Evolutionary conservation across 2,888 invertebrate species (phyloP), one percentile per base, ranked within the genome.

Genomic region (Ellobium chinense): DNA sequence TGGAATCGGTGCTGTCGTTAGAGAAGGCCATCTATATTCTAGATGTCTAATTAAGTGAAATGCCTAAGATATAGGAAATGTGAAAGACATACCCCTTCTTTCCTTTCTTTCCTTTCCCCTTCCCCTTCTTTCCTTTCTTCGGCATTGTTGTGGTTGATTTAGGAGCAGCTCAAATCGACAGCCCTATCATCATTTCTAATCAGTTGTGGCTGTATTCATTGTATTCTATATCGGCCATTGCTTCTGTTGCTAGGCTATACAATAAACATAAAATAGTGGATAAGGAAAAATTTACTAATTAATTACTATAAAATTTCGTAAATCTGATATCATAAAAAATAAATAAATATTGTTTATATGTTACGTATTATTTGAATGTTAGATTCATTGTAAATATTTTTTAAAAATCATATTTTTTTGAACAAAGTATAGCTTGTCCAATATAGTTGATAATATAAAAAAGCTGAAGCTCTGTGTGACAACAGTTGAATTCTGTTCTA

Each of bases 101-200:
- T 78, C 88, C 88, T 81, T 87, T 87, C 75, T 80, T 88, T 75
- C 88, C 88, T 79, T 87, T 86, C 27, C 82, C 82, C 39, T 82
- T 82, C 36, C 88, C 88, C 72, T 90, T 90, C 65, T 89, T 89
- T 73, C 88, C 89, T 82, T 91, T 91, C 82, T 91, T 91, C 31
- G 91, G 91, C 91, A 91, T 91, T 36, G 46, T 46, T n/a, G 68
- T 9, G 46, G 46, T 46, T 12, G 18, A 46, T 46, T 18, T 46
- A 46, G 9, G 18, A 7, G 60, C 5, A 60, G 21, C 7, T 60
- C 21, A 7, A 60, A n/a, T 60, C 60, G n/a, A n/a, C 9, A 21
- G 5, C 60, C n/a, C 9, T 5, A 14, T 7, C 5, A 60, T 7
- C 7, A 60, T 7, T 21, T 7, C 60, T n/a, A 7, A n/a, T 27